These are phyloP conservation scores for Myotis brandtii DNA, from an alignment of 2,113 vertebrate genomes.

Conservation along the genomic window DNA sequence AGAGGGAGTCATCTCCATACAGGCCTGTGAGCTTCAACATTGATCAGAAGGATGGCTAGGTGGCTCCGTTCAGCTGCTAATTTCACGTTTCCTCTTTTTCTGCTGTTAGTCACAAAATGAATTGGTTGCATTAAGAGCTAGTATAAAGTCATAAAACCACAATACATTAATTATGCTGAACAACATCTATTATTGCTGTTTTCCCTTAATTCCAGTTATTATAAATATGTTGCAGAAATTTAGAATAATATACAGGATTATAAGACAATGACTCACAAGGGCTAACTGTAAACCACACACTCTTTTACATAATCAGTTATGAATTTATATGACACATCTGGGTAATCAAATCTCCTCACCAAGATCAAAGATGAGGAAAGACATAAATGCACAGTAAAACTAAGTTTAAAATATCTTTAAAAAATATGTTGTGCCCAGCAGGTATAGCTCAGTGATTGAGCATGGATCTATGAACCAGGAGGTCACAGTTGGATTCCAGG, in stretches of 20 bases:
- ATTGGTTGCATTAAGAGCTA: conserved; percentile 13
- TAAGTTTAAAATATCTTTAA: background rate
- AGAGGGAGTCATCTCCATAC: background rate
- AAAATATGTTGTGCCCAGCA: background rate
- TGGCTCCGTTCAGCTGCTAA: conserved; percentile 7
- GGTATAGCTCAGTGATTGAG: no score
- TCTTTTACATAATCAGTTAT: conserved; percentile 40
- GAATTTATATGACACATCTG: conserved; percentile 38
- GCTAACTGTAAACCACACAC: background rate
- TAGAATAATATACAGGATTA: conserved; percentile 24
- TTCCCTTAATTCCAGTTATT: conserved; percentile 49
- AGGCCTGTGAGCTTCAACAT: rapidly evolving
- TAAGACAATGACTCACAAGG: conserved; percentile 46
- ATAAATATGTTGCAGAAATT: conserved; percentile 43
- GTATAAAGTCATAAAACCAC: background rate
- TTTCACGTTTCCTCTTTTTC: background rate
- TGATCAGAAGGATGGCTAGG: background rate
- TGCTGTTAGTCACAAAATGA: conserved; percentile 45
- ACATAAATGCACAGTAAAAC: background rate
- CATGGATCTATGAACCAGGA: no score
- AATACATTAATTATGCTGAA: conserved; percentile 14
- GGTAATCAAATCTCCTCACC: background rate
- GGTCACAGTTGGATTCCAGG: no score
- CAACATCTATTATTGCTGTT: conserved; percentile 51
- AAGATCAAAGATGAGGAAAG: conserved; percentile 61